Base-by-base conservation (phyloP, 2,113 vertebrate species). In the Lophotis ruficrista region DNA sequence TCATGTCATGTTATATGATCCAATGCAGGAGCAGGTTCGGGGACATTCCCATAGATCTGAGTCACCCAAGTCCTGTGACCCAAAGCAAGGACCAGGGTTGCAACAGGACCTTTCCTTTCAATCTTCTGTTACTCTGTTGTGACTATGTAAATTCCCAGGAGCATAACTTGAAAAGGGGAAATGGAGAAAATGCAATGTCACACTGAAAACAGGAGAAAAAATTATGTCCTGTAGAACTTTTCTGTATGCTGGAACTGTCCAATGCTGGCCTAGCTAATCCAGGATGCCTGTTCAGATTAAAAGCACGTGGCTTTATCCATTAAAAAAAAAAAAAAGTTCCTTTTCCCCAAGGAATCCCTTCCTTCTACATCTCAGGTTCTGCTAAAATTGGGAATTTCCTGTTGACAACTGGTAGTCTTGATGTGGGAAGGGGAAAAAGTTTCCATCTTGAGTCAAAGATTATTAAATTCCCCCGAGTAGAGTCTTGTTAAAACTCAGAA, bases 41-140 rank as follows among this genome's bases (percentile, higher is more conserved):
- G 83, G 91, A 95, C 94, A 94, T 97, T 95, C 89, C 83, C 84
- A 85, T 16, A 72, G 48, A 91, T 56, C 73, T 96, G 91, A 96
- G 81, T 96, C 95, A 96, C 69, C 7, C 57, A 53, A 76, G 87
- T 84, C 95, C 92, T 57, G 31, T 91, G 94, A 96, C 65, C 16
- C 77, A 95, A 89, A 85, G 61, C 10, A 2, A 94, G 35, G 43
- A 48, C 35, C 73, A 75, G 53, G 33, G 35, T 48, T 96, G 72
- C 89, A 93, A 71, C 6, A 92, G 35, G 35, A 93, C 23, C 72
- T 87, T 68, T 87, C 30, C 12, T 92, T 92, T 60, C 14, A 12
- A 24, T 56, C 50, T 70, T 62, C 37, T 73, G 28, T 15, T 89
- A 54, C 27, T 73, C 16, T 66, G 35, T 18, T 41, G 77, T 21